These are phyloP conservation scores for Megalopta genalis DNA, from an alignment of 1,140 invertebrate species.

Conservation along the genomic window DNA sequence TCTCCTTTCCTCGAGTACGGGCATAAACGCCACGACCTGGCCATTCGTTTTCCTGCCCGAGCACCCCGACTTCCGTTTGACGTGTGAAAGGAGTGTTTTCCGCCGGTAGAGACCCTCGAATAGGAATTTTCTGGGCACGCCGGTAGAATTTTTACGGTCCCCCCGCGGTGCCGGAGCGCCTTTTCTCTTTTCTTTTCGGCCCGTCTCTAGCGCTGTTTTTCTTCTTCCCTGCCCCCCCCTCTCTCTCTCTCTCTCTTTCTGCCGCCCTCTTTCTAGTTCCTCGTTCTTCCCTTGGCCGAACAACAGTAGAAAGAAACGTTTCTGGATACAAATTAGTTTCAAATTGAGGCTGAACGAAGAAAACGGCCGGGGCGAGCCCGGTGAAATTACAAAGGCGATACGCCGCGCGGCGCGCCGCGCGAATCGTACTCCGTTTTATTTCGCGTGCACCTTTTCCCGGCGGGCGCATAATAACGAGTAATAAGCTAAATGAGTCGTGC, in stretches of 20 bases:
- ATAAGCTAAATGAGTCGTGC: conserved; percentile 42
- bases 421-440: conserved; percentile 26
- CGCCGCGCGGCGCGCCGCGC: conserved; percentile 5
- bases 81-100: conserved; percentile 43
- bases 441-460: conserved; percentile 27
- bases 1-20: conserved; percentile 20
- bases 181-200: background rate
- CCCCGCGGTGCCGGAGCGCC: background rate
- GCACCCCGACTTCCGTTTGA: conserved; percentile 45
- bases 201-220: too few species aligned
- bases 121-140: conserved; percentile 33
- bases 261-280: too few species aligned
- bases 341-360: background rate
- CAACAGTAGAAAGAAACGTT: background rate
- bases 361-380: background rate
- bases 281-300: background rate
- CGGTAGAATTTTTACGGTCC: conserved; percentile 25
- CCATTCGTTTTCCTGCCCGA: conserved; percentile 57
- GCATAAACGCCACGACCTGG: conserved; percentile 34
- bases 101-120: conserved; percentile 11
- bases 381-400: background rate
- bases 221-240: background rate
- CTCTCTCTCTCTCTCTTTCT: too few species aligned
- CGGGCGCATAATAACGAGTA: conserved; percentile 45
- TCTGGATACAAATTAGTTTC: conserved; percentile 30